These are phyloP conservation scores for Sphecodes monilicornis DNA, from an alignment of 2,888 invertebrate genomes.

Conservation along the genomic window DNA sequence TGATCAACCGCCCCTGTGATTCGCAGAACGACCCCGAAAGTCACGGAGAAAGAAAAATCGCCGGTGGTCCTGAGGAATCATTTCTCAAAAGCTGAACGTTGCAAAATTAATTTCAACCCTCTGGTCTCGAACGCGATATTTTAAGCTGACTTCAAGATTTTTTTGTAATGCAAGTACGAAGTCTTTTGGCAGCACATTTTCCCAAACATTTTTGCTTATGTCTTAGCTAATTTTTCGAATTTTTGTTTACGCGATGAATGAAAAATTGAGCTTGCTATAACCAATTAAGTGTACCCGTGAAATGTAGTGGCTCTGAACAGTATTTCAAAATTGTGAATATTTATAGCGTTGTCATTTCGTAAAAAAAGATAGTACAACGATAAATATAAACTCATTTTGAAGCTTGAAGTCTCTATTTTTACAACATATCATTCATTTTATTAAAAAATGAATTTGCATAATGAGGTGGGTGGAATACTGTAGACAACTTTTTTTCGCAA, in stretches of 20 bases:
- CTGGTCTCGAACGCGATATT: neutral
- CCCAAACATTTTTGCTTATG: neutral
- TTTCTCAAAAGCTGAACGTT: neutral
- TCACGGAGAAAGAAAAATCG: neutral
- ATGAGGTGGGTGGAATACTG: too few species aligned
- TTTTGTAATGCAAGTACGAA: neutral
- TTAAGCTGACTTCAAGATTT: neutral
- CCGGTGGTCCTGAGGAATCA: neutral
- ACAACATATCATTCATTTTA: too few species aligned
- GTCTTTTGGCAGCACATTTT: neutral
- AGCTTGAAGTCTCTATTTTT: too few species aligned
- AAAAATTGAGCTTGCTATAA: neutral
- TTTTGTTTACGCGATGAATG: neutral
- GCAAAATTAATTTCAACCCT: neutral
- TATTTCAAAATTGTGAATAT: neutral
- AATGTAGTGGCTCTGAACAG: neutral
- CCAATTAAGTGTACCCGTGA: neutral
- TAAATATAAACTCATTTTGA: too few species aligned
- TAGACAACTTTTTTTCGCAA: too few species aligned
- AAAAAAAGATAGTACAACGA: too few species aligned
- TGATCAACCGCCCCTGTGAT: neutral
- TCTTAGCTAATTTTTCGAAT: neutral
- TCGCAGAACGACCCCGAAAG: neutral
- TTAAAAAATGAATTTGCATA: too few species aligned
- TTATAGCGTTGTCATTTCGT: neutral